A percentile compares a stretch with the other conserved stretches of the same genome.
These are phyloP conservation scores for Chloroclysta siterata DNA, from an alignment of 2,888 invertebrate species.

Conservation along the genomic window DNA sequence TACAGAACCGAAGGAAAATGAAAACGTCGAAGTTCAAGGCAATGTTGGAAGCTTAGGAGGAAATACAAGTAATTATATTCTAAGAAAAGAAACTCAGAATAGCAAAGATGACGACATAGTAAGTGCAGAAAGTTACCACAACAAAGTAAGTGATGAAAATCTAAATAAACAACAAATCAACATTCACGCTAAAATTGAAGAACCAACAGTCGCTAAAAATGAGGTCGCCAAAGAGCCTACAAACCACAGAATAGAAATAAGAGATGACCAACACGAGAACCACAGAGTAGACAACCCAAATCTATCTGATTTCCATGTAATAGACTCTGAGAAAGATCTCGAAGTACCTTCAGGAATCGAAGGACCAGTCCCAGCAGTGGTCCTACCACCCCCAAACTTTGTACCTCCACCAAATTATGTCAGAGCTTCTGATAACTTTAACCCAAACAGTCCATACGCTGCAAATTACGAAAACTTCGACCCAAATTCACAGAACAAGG, in stretches of 20 bases:
- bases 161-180: constrained; percentile 4
- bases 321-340: constrained; percentile 75
- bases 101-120: neutral
- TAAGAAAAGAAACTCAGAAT: neutral
- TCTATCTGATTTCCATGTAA: constrained; percentile 69
- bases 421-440: constrained; percentile 11
- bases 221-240: constrained; percentile 6
- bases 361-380: constrained; percentile 70
- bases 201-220: constrained; percentile 9
- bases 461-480: constrained; percentile 1
- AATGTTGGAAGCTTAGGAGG: neutral
- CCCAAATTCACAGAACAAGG: constrained; percentile 1
- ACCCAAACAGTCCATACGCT: constrained; percentile 9
- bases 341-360: constrained; percentile 78
- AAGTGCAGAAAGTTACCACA: neutral
- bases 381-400: constrained; percentile 67
- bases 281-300: constrained; percentile 58
- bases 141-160: neutral
- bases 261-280: constrained; percentile 30
- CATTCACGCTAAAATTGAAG: constrained; percentile 22
- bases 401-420: constrained; percentile 37
- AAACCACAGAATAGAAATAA: constrained; percentile 34
- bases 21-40: constrained; percentile 2
- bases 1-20: neutral
- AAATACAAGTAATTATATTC: neutral